phyloP scores from a whole-genome alignment of 2,888 invertebrate species.

The Tholera decimalis region DNA sequence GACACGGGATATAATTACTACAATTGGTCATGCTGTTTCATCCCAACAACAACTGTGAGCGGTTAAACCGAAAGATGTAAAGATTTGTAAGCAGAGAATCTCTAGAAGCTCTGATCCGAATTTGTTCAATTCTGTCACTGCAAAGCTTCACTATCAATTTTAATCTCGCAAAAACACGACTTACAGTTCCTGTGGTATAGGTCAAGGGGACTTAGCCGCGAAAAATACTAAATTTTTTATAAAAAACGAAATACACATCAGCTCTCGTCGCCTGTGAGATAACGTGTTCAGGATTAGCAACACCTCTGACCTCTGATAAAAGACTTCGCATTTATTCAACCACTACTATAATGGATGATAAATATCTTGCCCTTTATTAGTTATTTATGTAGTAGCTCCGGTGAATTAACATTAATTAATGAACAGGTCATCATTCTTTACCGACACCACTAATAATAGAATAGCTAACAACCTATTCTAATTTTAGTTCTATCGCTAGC shows the following conservation, averaged over 20 bases:
- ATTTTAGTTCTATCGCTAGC: neutral
- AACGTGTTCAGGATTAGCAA: conserved; percentile 7
- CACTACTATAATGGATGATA: conserved; percentile 24
- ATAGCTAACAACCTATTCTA: neutral
- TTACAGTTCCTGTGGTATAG: neutral
- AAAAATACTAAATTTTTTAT: neutral
- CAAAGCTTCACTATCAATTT: neutral
- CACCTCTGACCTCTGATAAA: conserved; percentile 28
- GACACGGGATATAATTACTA: no score
- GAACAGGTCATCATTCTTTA: conserved; percentile 1
- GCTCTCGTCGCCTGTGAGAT: neutral
- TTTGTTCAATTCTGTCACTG: neutral
- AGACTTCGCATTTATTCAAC: conserved; percentile 13
- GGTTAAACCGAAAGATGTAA: no score
- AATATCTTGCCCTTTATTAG: conserved; percentile 10
- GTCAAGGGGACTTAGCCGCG: neutral
- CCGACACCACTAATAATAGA: conserved; percentile 12
- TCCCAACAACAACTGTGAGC: no score
- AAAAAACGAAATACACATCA: conserved; percentile 2
- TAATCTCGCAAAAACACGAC: no score
- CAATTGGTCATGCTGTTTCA: no score
- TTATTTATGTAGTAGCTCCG: conserved; percentile 24
- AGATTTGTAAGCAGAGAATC: neutral
- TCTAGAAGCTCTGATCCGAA: neutral
- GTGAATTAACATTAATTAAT: conserved; percentile 9